Percentiles rank a stretch among this genome's conserved stretches.
These are phyloP conservation scores for Saccostrea cuccullata DNA, from an alignment of 1,140 invertebrate species.

Conservation along the genomic window DNA sequence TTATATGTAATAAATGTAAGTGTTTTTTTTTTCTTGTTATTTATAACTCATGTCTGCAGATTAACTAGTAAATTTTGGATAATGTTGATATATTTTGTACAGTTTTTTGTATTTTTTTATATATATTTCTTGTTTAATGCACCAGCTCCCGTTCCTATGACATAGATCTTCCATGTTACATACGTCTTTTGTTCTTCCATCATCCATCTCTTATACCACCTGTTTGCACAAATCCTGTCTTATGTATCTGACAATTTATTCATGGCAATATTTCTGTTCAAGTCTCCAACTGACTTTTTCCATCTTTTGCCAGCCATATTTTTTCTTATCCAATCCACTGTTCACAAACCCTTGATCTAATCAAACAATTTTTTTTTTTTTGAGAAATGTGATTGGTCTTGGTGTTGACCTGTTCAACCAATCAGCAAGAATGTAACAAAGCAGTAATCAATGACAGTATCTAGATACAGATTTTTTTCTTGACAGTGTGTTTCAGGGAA, in stretches of 20 bases:
- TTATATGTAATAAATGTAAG: constrained; percentile 20
- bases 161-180: constrained; percentile 4
- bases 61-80: background rate
- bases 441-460: no score
- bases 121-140: constrained; percentile 32
- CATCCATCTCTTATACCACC: background rate
- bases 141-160: constrained; percentile 8
- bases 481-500: no score
- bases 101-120: constrained; percentile 18
- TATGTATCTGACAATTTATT: background rate
- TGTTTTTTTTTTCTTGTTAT: constrained; percentile 23
- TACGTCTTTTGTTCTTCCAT: background rate
- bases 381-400: no score
- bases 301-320: no score
- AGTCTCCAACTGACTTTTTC: background rate
- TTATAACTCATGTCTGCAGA: constrained; percentile 30
- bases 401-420: no score
- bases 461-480: no score
- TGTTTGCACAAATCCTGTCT: background rate
- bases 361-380: no score
- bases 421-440: no score
- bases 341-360: no score
- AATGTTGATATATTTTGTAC: constrained; percentile 34
- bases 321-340: no score
- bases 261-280: background rate